Evolutionary conservation across 2,113 vertebrate species (phyloP), one percentile per base, ranked within the genome.

Genomic region (Notarius quadriscutis): DNA sequence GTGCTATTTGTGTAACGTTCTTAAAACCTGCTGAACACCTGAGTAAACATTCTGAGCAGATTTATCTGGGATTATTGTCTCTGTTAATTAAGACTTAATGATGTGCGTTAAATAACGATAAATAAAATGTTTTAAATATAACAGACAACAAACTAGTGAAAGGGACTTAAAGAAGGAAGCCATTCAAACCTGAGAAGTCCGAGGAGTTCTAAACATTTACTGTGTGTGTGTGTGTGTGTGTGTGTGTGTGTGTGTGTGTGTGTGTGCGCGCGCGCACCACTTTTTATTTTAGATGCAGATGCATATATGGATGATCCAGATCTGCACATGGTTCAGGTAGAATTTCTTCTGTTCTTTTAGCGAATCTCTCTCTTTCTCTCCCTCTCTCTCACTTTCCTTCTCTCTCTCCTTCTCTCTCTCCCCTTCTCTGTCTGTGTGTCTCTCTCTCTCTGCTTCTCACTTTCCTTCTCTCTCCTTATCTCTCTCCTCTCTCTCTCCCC

Each of bases 271-370:
- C 2, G 2, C 22, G 22, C 50, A 22, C 50, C 69, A 10, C 22
- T 65, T 18, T 20, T 4, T 48, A 41, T 48, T 86, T 22, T 77
- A 95, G 94, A 90, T 82, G 79, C 89, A 85, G 92, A 93, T 79
- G 89, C 88, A 0, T 87, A 72, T 10, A 88, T 88, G 79, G 93
- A 94, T 25, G 93, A 93, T 62, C 63, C 90, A 20, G 91, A 89
- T 74, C 58, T 93, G 75, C 94, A 94, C 81, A 91, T 94, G 62
- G 82, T 90, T 71, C 92, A 94, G 94, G 94, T 94, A 93, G 91
- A 71, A 22, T 48, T 2, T 25, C 20, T 74, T 4, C 41, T 41
- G 41, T 41, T 41, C 41, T 41, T 41, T 41, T 41, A 41, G 41
- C 41, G 41, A 41, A 41, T 41, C 2, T 41, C 41, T 34, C 34